phyloP scores from a whole-genome alignment of 2,113 vertebrate genomes.

The Turdus rufiventris region DNA sequence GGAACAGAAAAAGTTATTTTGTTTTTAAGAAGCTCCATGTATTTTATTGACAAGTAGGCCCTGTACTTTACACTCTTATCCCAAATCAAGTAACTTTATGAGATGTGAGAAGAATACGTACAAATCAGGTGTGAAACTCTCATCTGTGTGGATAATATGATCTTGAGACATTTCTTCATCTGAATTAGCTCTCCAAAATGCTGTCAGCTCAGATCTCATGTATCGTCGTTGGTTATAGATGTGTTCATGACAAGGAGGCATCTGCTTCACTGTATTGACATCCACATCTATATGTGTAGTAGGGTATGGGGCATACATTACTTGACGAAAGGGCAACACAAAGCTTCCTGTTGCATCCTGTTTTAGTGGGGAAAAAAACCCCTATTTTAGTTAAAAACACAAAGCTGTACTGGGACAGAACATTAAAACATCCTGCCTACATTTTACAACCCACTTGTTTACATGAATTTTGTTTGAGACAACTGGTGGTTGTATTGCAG shows the following conservation, averaged over 20 bases:
- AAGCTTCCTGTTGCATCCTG: slow-evolving; percentile 96
- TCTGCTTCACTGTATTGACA: slow-evolving; percentile 96
- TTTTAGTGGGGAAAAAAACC: slow-evolving; percentile 20
- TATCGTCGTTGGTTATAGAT: slow-evolving; percentile 92
- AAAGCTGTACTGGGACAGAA: neutral
- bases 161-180: slow-evolving; percentile 91
- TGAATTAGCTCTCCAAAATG: slow-evolving; percentile 89
- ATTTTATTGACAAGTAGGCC: neutral
- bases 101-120: slow-evolving; percentile 59
- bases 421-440: neutral
- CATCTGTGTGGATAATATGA: slow-evolving; percentile 86
- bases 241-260: slow-evolving; percentile 96
- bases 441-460: neutral
- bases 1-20: neutral
- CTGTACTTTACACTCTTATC: neutral
- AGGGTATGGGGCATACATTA: slow-evolving; percentile 93
- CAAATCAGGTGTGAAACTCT: slow-evolving; percentile 93
- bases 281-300: slow-evolving; percentile 97
- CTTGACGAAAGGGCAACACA: slow-evolving; percentile 93
- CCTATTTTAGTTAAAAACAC: neutral
- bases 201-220: slow-evolving; percentile 87
- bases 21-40: neutral
- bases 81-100: neutral
- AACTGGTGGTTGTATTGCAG: neutral
- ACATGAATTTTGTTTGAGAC: neutral